These are phyloP conservation scores for Leucophenga montana DNA, from an alignment of 2,888 invertebrate species.

Conservation along the genomic window DNA sequence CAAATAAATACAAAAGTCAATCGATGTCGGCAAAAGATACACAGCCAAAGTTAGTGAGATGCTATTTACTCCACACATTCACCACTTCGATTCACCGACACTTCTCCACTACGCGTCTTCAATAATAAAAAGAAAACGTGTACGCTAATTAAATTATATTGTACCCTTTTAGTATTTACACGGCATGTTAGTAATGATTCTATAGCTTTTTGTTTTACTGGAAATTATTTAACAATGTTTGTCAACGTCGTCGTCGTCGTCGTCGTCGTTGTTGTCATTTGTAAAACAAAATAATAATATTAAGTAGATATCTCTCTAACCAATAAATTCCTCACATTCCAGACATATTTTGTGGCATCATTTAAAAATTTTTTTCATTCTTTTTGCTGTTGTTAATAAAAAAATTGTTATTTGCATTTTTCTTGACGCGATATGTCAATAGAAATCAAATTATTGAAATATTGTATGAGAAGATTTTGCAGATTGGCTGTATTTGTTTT, in stretches of 20 bases:
- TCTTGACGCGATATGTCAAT: constrained; percentile 3
- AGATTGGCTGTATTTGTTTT: background rate
- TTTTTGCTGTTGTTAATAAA: background rate
- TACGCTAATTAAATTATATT: constrained; percentile 66
- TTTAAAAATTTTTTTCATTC: background rate
- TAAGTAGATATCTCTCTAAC: background rate
- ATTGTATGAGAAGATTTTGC: background rate
- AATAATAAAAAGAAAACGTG: constrained; percentile 30
- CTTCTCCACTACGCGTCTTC: no score
- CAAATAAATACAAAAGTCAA: constrained; percentile 15
- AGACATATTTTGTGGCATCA: constrained; percentile 14
- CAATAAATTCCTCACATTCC: constrained; percentile 4
- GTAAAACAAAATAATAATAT: background rate
- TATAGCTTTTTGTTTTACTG: background rate
- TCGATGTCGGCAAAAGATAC: background rate
- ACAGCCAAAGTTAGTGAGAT: no score
- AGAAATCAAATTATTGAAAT: no score
- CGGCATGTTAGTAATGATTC: constrained; percentile 10
- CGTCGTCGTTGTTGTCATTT: background rate
- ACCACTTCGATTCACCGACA: no score
- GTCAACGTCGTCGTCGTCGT: background rate
- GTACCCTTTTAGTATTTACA: constrained; percentile 38
- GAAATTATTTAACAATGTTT: constrained; percentile 15
- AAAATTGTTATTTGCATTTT: background rate
- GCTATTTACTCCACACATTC: background rate